Base-by-base conservation (phyloP, 2,113 vertebrate genomes). In the Eidolon helvum region DNA sequence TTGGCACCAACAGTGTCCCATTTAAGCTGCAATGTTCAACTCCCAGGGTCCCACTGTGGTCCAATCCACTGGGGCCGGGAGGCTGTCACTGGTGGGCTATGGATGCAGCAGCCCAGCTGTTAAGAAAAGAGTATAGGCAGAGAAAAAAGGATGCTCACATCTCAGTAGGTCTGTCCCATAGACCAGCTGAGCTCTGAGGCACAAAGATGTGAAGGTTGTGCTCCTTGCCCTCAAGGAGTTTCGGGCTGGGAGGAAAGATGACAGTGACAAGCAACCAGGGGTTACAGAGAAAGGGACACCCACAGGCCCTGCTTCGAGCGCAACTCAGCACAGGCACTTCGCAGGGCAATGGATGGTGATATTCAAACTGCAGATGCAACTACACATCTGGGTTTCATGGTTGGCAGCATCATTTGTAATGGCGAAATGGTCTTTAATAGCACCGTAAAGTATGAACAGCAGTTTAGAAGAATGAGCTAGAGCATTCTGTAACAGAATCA, bases 321-420 rank as follows among this genome's bases (percentile, higher is more conserved):
- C 22, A 21, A 3, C 57, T 24, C 38, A 7, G 53, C 18, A 26
- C 10, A 59, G 33, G 28, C 4, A 4, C 78, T 16, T 22, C 40
- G 14, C 50, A 78, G 86, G 26, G 80, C 53, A 57, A 40, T 0
- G 40, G 66, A 6, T 53, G 10, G 24, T 2, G 24, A 45, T 28
- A 28, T 89, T 68, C 63, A 90, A 40, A 63, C n/a, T 8, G 48
- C 24, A 33, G 50, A 50, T 12, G 33, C 43, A 61, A 4, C 30
- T 15, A 7, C 9, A 4, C 1, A 1, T 11, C 40, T 43, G 10
- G 0, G n/a, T 40, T 24, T 68, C 21, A 14, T 14, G 48, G 48
- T 14, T 2, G 21, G 33, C 48, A 11, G 22, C 35, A 9, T 21
- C n/a, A 2, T 61, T 65, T 72, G 26, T 74, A 50, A 40, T 2